Base-by-base conservation (phyloP, 23 tunicate genomes). In the Halocynthia aurantium region DNA sequence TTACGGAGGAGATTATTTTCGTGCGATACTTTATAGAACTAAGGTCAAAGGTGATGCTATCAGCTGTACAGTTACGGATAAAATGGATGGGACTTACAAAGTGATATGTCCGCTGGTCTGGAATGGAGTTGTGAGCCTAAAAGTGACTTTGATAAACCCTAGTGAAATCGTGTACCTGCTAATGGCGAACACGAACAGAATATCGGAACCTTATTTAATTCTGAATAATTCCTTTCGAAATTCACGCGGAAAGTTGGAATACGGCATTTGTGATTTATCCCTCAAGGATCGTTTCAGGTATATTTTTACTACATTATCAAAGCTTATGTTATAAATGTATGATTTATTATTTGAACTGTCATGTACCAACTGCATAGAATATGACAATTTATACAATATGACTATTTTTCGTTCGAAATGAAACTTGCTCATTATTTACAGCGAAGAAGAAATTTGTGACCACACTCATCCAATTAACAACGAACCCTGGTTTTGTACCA, bases 401-500 rank as follows among this genome's bases (percentile, higher is more conserved):
- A n/a, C n/a, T n/a, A n/a, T n/a, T n/a, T n/a, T n/a, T n/a, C n/a
- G n/a, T n/a, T n/a, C n/a, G n/a, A n/a, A n/a, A n/a, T 31, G 44
- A 31, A 31, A 31, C 44, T 31, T 31, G 44, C 44, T 31, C 63
- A 13, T 13, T 65, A 20, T 65, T 20, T 65, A 20, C 19, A 65
- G 70, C 22, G 6, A 65, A 5, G 22, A 40, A 15, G 70, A 65
- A 49, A 65, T 65, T 8, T 81, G 85, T 61, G 67, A 81, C 8
- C 72, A 81, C 50, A 11, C 72, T 57, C 72, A 81, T 51, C 85
- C 85, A 22, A 52, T 70, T 44, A 81, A 61, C 62, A 61, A 50
- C 10, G 85, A 81, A n/a, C 78, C 85, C 10, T 81, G 72, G 72
- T 81, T 81, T 22, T 81, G 85, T 52, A 22, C 79, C 31, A 18